phyloP scores from a whole-genome alignment of 2,797 vertebrate species.

The Okamejei kenojei region DNA sequence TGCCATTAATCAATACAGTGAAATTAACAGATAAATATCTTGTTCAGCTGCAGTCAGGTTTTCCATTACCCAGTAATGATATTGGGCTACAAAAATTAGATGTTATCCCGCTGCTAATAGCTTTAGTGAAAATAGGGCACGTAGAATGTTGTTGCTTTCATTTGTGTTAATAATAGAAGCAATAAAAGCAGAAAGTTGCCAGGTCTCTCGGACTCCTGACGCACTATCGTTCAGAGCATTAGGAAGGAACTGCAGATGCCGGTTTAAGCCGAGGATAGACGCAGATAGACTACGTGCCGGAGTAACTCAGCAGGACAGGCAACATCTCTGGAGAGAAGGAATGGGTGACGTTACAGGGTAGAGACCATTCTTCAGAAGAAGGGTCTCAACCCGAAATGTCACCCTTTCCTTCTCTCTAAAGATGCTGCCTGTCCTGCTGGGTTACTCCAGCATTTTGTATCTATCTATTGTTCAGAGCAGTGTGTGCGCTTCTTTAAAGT shows the following conservation, averaged over 20 bases:
- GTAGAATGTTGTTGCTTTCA: neutral
- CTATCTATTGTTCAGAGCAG: too few relatives aligned
- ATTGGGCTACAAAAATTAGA: neutral
- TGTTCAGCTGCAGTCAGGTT: neutral
- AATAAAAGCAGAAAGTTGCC: neutral
- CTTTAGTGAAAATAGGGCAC: neutral
- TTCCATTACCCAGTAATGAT: neutral
- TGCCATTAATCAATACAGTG: neutral
- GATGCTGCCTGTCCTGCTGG: too few relatives aligned
- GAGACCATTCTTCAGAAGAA: too few relatives aligned
- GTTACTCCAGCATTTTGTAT: too few relatives aligned
- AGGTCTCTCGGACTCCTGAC: neutral
- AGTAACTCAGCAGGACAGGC: too few relatives aligned
- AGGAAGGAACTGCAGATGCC: too few relatives aligned
- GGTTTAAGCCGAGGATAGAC: too few relatives aligned
- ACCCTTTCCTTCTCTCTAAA: too few relatives aligned
- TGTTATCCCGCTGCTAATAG: neutral
- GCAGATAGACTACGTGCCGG: too few relatives aligned
- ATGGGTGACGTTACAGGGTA: too few relatives aligned
- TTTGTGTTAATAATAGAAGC: neutral
- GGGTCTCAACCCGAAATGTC: too few relatives aligned
- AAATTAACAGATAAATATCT: neutral
- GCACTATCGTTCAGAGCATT: neutral
- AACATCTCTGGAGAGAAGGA: too few relatives aligned
- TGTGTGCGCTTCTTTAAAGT: neutral